Evolutionary conservation across 2,797 vertebrate species (phyloP), one percentile per base, ranked within the genome.

Genomic region (Ctenosaura bakeri): DNA sequence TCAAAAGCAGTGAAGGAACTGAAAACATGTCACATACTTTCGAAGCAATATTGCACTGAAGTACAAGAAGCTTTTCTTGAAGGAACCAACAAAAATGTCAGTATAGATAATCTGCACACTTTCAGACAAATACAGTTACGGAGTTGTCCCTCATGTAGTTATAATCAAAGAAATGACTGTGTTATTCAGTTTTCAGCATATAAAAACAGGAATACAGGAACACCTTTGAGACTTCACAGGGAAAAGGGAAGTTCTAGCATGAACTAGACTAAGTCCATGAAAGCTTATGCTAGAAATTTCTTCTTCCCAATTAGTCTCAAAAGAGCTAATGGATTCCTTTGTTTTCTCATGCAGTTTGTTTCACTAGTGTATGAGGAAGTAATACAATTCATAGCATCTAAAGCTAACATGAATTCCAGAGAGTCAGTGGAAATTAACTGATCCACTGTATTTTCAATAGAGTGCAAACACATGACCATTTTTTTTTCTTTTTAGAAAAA

Each of bases 381-480:
- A n/a, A 35, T 9, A 24, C 32, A 78, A 18, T 83, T 82, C 32
- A 64, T 56, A 69, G 26, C 29, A 56, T 32, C 64, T 59, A 66
- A 54, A 8, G 26, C 50, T 54, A 83, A 84, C 7, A 32, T 77
- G 38, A 77, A 87, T 84, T 89, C 74, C 64, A 83, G 71, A 26
- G 59, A 83, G 56, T 76, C 35, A 54, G 79, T 86, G 56, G 74
- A 89, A 86, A 83, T 89, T 59, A 86, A 64, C 38, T 64, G 78
- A 54, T 26, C 35, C 12, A 56, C 59, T 50, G 13, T 69, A 86
- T 84, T 88, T 88, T 84, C 52, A 83, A 35, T 71, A 85, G 62
- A 26, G 56, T 89, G 32, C 42, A 83, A 86, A 77, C 71, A 83
- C 42, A 86, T 83, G 78, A 78, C 46, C 56, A 32, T 64, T 86